A percentile compares a stretch with the other conserved stretches of the same genome.
phyloP scores from a whole-genome alignment of 2,888 invertebrate genomes.

The Cephus nigrinus region DNA sequence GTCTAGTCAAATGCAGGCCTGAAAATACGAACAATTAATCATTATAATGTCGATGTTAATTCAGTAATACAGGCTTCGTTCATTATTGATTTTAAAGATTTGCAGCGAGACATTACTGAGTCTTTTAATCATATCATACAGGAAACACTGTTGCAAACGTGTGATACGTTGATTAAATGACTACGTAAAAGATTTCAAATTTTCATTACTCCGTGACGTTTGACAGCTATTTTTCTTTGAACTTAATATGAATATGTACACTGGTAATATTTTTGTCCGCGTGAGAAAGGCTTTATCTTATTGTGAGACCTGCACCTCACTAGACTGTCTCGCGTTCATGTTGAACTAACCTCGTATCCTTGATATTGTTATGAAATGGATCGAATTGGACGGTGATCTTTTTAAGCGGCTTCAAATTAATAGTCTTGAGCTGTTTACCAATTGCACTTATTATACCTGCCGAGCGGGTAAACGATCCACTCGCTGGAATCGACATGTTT shows the following conservation, averaged over 20 bases:
- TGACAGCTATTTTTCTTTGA: neutral
- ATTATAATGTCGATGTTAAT: neutral
- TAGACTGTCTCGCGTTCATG: neutral
- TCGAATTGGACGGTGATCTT: constrained; percentile 84
- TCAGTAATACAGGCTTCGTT: neutral
- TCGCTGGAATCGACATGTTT: constrained; percentile 80
- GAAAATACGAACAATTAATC: neutral
- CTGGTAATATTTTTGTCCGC: neutral
- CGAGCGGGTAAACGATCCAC: constrained; percentile 76
- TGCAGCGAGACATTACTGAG: too few relatives aligned
- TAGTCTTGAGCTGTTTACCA: constrained; percentile 74
- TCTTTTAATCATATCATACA: too few relatives aligned
- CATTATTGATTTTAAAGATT: neutral
- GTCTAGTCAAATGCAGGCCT: neutral
- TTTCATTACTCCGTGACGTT: neutral
- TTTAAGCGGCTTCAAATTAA: constrained; percentile 84
- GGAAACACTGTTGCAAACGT: too few relatives aligned
- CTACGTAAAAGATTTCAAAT: too few relatives aligned
- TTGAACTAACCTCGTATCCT: constrained; percentile 71
- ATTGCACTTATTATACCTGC: constrained; percentile 80
- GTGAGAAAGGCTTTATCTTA: constrained; percentile 64
- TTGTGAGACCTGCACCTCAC: constrained; percentile 40
- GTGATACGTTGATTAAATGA: too few relatives aligned
- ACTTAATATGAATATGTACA: neutral
- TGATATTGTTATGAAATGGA: constrained; percentile 81